Conservation (phyloP, 2,113 vertebrate genomes). For the Clupea harengus region DNA sequence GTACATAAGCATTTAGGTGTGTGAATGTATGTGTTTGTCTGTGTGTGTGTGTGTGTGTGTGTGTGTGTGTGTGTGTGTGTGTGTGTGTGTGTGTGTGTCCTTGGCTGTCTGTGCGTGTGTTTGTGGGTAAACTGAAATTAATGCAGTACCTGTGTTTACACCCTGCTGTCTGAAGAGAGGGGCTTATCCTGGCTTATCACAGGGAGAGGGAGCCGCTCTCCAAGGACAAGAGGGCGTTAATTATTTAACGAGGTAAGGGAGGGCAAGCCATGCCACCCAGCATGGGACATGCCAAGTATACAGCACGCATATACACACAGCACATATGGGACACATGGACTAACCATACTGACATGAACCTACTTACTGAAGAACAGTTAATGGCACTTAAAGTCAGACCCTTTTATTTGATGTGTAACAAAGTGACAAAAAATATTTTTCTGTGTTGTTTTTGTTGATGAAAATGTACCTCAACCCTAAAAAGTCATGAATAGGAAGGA, state of each 20-base stretch:
- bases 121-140: constrained; percentile 3
- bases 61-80: background rate
- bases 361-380: background rate
- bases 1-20: background rate
- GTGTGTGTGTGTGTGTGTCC: background rate
- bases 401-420: no score
- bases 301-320: background rate
- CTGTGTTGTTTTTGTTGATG: no score
- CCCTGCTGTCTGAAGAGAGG: background rate
- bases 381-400: no score
- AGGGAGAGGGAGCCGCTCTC: constrained; percentile 6
- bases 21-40: background rate
- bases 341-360: background rate
- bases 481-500: no score
- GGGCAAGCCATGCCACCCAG: background rate
- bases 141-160: constrained; percentile 6
- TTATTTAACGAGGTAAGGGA: constrained; percentile 6
- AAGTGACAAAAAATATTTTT: no score
- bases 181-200: constrained; percentile 15
- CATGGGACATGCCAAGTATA: background rate
- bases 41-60: background rate
- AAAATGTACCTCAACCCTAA: no score
- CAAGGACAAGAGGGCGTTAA: constrained; percentile 3
- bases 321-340: background rate
- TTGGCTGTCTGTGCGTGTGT: background rate